phyloP scores from a whole-genome alignment of 2,888 invertebrate genomes.

The Pteria penguin region DNA sequence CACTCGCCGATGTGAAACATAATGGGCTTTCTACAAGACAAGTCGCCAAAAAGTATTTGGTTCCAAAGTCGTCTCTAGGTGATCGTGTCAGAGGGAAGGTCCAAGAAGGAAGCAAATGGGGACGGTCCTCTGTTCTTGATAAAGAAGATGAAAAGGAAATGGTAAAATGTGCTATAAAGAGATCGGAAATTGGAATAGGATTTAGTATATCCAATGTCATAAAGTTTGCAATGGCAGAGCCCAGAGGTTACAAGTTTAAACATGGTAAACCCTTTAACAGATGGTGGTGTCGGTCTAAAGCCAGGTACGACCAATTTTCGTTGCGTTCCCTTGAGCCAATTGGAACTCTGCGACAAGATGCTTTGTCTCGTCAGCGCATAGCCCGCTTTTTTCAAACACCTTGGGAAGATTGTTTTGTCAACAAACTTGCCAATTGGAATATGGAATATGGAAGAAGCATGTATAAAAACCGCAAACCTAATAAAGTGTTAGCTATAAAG shows the following conservation, averaged over 20 bases:
- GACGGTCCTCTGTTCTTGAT: not conserved
- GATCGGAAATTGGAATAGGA: not conserved
- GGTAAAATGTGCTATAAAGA: not conserved
- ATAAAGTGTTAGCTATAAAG: slow-evolving; percentile 34
- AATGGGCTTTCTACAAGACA: slow-evolving; percentile 11
- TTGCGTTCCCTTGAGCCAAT: not conserved
- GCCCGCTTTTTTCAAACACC: slow-evolving; percentile 10
- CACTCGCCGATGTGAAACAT: slow-evolving; percentile 16
- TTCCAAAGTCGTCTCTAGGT: slow-evolving; percentile 15
- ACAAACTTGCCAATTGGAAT: slow-evolving; percentile 17
- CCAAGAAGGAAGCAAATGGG: slow-evolving; percentile 9
- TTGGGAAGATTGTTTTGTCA: not conserved
- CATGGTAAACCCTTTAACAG: not conserved
- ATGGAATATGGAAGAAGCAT: slow-evolving; percentile 50
- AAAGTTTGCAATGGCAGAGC: not conserved
- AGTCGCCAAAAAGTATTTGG: slow-evolving; percentile 34
- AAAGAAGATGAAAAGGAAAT: not conserved
- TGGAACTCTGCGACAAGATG: slow-evolving; percentile 10
- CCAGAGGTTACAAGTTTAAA: not conserved
- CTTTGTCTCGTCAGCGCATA: slow-evolving; percentile 33
- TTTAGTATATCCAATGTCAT: not conserved
- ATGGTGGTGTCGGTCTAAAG: not conserved
- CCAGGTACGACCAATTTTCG: not conserved
- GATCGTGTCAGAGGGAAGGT: slow-evolving; percentile 27
- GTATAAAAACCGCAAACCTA: slow-evolving; percentile 30